Evolutionary conservation across 1,140 invertebrate genomes (phyloP), one percentile per base, ranked within the genome.

Genomic region (Nilaparvata lugens): DNA sequence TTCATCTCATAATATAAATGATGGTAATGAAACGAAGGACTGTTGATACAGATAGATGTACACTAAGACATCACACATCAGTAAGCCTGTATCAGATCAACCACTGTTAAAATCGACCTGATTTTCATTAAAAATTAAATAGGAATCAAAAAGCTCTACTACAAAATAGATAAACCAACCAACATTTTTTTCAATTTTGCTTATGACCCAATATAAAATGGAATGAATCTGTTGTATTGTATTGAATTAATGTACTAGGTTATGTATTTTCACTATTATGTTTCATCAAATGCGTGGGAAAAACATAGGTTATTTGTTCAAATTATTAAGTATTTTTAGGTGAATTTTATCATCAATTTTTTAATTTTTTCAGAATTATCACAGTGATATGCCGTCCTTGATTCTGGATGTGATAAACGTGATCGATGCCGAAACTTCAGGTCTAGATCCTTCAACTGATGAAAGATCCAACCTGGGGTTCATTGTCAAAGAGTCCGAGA

Each of bases 321-420:
- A 40, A 40, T 9, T n/a, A n/a, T 6, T 28, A 31, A 28, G 5
- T 18, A 18, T 19, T 56, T 19, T 40, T 40, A 56, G 13, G 25
- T 18, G 25, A 2, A 52, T 53, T 21, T 21, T 28, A 35, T 54
- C 56, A 61, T 59, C 57, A 56, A 54, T 62, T 70, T 64, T 56
- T 60, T 62, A 63, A 64, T 70, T 74, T 62, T 74, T 75, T 54
- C 72, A 87, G 85, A 77, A 76, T 62, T 74, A 88, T 28, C 87
- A 92, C 75, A 76, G 79, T 51, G 87, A 89, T 67, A 80, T 91
- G 70, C 82, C 86, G 52, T 85, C 88, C 16, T 78, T 89, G 38
- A 80, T 91, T 60, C 76, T 90, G 59, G 90, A 93, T 73, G 80
- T 91, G 54, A 80, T 91, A 54, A 88, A 85, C 68, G 78, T 89